Percentiles rank a stretch among this genome's conserved stretches.
phyloP scores from a whole-genome alignment of 2,797 vertebrate species.

The Melanotaenia trifasciata region DNA sequence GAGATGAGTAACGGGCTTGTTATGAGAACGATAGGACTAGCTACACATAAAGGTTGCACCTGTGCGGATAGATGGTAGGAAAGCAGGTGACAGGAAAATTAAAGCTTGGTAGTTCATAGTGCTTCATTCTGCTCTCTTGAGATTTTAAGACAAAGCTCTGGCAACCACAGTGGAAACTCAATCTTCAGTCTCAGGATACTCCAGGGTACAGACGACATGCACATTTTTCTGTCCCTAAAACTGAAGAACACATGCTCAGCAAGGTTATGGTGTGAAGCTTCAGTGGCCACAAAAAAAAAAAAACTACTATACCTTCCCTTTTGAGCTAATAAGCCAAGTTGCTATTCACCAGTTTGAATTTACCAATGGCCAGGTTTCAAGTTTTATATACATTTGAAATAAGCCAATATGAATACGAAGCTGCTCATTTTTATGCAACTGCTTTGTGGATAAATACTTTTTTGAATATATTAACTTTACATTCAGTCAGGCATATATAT shows the following conservation, averaged over 20 bases:
- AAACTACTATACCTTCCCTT: too few species aligned
- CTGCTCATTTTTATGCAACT: too few species aligned
- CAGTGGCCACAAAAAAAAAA: too few species aligned
- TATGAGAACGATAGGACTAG: background rate
- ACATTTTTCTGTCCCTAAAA: background rate
- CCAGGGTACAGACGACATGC: background rate
- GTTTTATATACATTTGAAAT: too few species aligned
- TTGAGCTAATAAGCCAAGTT: too few species aligned
- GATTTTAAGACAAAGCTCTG: constrained; percentile 16
- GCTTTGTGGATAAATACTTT: too few species aligned
- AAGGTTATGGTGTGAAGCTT: background rate
- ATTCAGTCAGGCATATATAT: background rate
- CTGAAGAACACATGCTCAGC: background rate
- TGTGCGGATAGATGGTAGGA: background rate
- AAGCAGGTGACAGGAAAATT: constrained; percentile 7
- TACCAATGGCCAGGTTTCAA: too few species aligned
- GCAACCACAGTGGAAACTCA: constrained; percentile 19
- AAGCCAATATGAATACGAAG: too few species aligned
- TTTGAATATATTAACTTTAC: background rate
- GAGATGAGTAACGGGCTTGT: background rate
- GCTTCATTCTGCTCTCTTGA: constrained; percentile 27
- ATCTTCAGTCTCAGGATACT: constrained; percentile 10
- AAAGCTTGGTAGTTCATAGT: constrained; percentile 8
- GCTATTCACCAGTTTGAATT: too few species aligned
- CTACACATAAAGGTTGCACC: background rate